A percentile compares a stretch with the other conserved stretches of the same genome.
Evolutionary conservation across 1,140 invertebrate species (phyloP).

Genomic region (Conus ventricosus): DNA sequence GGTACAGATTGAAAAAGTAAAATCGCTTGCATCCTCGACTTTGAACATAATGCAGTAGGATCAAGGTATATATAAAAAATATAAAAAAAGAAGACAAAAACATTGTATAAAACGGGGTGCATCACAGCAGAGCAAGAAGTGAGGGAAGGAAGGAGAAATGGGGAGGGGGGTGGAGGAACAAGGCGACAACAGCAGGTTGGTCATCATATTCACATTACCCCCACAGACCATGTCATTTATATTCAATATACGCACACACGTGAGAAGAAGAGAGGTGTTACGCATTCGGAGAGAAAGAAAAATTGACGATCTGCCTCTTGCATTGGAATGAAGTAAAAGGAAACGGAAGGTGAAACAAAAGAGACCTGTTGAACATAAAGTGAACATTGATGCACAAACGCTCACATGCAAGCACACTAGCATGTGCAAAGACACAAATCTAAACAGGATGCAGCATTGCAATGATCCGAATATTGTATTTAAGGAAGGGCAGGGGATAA

Average conservation of each 20-base stretch:
- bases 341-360: no score
- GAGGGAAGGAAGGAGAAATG: not conserved
- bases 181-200: not conserved
- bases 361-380: no score
- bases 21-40: not conserved
- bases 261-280: not conserved
- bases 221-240: not conserved
- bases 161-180: no score
- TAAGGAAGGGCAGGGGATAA: no score
- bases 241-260: not conserved
- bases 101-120: no score
- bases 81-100: not conserved
- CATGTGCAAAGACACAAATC: no score
- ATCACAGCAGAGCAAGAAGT: not conserved
- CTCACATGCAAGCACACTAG: no score
- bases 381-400: no score
- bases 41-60: not conserved
- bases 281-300: not conserved
- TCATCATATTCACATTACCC: no score
- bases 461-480: no score
- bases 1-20: no score
- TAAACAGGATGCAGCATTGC: no score
- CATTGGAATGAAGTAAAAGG: not conserved
- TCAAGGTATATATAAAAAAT: not conserved
- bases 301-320: not conserved